Conservation (phyloP, 1,140 invertebrate species). For the Sycophila sp. region DNA sequence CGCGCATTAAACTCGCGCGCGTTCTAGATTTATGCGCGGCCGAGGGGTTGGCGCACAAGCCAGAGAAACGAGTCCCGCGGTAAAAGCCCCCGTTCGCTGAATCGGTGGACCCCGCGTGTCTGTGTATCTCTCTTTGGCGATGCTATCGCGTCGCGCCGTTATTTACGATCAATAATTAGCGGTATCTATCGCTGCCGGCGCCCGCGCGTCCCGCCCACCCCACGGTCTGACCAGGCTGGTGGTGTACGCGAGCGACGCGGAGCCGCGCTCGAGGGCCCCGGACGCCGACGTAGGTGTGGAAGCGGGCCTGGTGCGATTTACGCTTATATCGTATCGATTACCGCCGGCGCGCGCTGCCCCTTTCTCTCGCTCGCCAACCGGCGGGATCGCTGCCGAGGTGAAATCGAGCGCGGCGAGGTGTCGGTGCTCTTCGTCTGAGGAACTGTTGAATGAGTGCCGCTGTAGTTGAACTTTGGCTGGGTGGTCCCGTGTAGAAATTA, state of each 20-base stretch:
- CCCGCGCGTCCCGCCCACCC: slow-evolving; percentile 39
- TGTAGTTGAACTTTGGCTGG: no score
- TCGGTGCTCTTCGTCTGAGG: no score
- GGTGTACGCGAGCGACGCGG: not conserved
- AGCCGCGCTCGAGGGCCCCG: no score
- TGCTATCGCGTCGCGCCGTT: slow-evolving; percentile 51
- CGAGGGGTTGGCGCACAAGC: not conserved
- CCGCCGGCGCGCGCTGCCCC: not conserved
- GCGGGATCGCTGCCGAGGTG: not conserved
- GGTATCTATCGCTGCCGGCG: slow-evolving; percentile 67
- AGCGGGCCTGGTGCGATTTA: not conserved
- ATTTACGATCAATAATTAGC: slow-evolving; percentile 68
- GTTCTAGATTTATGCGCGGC: slow-evolving; percentile 13
- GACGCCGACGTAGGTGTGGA: no score
- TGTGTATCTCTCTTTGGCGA: slow-evolving; percentile 38
- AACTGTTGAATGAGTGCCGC: no score
- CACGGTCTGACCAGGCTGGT: no score
- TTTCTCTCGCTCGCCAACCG: not conserved
- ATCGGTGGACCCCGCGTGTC: no score
- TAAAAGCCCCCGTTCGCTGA: slow-evolving; percentile 15
- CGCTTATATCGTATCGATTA: slow-evolving; percentile 40
- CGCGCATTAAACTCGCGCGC: not conserved
- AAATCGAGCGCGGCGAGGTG: no score
- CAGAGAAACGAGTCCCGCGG: no score
- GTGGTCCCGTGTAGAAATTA: no score